phyloP scores from a whole-genome alignment of 2,113 vertebrate genomes.

The Lates calcarifer region DNA sequence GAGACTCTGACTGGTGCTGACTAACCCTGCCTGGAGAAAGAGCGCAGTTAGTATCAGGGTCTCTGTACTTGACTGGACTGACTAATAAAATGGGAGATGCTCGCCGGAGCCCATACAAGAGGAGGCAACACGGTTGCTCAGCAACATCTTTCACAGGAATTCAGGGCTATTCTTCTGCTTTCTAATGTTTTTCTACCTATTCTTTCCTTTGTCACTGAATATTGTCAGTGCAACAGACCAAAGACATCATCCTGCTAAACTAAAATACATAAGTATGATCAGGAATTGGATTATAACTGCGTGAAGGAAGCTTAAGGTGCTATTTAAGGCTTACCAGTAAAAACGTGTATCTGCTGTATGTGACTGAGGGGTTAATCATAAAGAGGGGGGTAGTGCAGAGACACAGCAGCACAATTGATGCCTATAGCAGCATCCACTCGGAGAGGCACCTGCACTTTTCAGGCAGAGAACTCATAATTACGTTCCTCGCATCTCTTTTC shows the following conservation, averaged over 20 bases:
- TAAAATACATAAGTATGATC: neutral
- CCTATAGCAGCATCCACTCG: constrained; percentile 31
- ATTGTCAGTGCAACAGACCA: neutral
- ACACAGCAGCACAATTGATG: constrained; percentile 19
- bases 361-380: neutral
- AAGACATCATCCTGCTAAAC: neutral
- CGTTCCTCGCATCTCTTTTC: constrained; percentile 57
- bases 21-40: neutral
- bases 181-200: neutral
- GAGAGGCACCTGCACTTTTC: constrained; percentile 77
- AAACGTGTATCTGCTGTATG: constrained; percentile 8
- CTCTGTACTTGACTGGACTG: neutral
- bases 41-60: constrained; percentile 14
- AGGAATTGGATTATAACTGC: neutral
- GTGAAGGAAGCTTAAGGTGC: neutral
- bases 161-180: neutral
- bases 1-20: neutral
- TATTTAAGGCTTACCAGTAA: constrained; percentile 10
- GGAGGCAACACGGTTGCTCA: constrained; percentile 64
- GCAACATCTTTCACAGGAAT: constrained; percentile 59
- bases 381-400: constrained; percentile 28
- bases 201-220: constrained; percentile 1
- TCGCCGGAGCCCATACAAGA: neutral
- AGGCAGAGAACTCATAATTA: constrained; percentile 71
- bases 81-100: constrained; percentile 5